Evolutionary conservation across 2,888 invertebrate genomes (phyloP).

Genomic region (Ectropis crepuscularia): DNA sequence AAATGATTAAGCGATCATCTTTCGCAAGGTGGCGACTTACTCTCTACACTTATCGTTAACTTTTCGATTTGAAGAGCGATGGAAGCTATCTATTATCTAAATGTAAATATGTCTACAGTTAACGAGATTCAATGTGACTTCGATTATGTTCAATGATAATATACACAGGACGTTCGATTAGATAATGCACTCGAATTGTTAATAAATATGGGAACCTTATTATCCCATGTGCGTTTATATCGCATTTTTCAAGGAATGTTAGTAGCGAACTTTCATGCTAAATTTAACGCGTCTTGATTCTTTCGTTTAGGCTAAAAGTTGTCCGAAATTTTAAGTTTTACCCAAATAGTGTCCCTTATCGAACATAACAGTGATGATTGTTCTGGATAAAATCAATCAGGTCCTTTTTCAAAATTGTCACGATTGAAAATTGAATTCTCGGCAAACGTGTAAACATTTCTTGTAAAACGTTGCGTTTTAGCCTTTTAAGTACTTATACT

Average conservation of each 20-base stretch:
- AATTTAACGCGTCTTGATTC: too few species aligned
- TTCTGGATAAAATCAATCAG: neutral
- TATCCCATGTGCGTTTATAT: too few species aligned
- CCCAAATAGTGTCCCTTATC: too few species aligned
- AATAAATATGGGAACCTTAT: too few species aligned
- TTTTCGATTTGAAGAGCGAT: slow-evolving; percentile 29
- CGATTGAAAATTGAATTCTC: neutral
- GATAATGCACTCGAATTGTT: too few species aligned
- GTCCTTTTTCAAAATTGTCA: slow-evolving; percentile 7
- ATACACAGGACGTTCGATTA: neutral
- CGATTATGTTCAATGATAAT: neutral
- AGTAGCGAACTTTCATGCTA: too few species aligned
- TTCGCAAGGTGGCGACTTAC: slow-evolving; percentile 58
- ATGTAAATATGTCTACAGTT: slow-evolving; percentile 1
- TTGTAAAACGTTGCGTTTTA: neutral
- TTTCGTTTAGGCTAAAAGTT: too few species aligned
- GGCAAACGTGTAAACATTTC: neutral
- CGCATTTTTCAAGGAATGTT: too few species aligned
- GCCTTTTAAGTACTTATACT: neutral
- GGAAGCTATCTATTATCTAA: neutral
- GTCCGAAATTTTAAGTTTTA: too few species aligned
- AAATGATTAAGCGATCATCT: slow-evolving; percentile 65
- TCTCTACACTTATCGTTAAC: slow-evolving; percentile 44
- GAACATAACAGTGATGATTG: too few species aligned
- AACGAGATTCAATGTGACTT: neutral